A percentile compares a stretch with the other conserved stretches of the same genome.
phyloP scores from a whole-genome alignment of 2,888 invertebrate genomes.

The Tetragonisca angustula region DNA sequence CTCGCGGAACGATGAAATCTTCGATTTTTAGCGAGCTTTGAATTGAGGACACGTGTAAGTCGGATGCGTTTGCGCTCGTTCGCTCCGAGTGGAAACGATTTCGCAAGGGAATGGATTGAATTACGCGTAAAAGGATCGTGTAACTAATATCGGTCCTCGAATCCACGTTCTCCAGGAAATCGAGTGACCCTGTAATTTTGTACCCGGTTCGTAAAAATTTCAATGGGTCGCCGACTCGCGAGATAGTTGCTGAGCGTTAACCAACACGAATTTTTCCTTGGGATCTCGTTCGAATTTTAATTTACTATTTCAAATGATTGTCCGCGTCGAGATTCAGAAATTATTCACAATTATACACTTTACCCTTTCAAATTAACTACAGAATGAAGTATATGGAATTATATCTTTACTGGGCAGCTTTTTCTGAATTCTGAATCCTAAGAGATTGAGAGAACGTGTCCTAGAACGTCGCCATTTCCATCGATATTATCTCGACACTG shows the following conservation, averaged over 20 bases:
- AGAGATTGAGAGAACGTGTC: no score
- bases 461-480: no score
- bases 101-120: conserved; percentile 1
- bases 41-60: background rate
- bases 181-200: conserved; percentile 25
- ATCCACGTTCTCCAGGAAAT: background rate
- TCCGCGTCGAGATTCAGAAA: background rate
- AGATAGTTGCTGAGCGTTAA: conserved; percentile 3
- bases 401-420: no score
- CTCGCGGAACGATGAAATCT: background rate
- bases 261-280: background rate
- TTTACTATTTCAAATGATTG: background rate
- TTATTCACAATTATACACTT: background rate
- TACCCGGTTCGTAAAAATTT: conserved; percentile 5
- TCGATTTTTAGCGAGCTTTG: background rate
- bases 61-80: background rate
- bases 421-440: no score
- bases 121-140: background rate
- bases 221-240: background rate
- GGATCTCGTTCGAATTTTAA: conserved; percentile 1
- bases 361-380: background rate
- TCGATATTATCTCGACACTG: no score
- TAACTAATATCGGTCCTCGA: background rate
- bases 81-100: background rate
- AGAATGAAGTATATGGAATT: background rate